Evolutionary conservation across 2,113 vertebrate species (phyloP).

Genomic region (Amblyornis subalaris): DNA sequence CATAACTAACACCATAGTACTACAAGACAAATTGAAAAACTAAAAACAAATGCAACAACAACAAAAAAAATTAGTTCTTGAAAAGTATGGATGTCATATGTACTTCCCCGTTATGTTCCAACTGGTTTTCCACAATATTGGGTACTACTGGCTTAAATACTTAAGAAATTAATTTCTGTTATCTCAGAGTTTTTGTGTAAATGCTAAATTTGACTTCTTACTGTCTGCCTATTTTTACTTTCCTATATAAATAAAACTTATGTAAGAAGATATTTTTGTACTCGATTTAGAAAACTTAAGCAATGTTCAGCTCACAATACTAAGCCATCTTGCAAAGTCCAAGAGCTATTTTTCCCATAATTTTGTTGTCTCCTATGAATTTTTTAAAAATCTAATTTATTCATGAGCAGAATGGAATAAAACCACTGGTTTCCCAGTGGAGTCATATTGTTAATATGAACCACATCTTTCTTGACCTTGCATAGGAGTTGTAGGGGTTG

Average conservation of each 20-base stretch:
- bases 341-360: neutral
- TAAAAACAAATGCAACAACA: neutral
- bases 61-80: neutral
- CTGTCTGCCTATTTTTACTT: neutral
- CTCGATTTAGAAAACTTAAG: slow-evolving; percentile 11
- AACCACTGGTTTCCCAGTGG: neutral
- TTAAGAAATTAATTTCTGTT: neutral
- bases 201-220: neutral
- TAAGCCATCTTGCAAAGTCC: neutral
- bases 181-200: neutral
- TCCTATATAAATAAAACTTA: slow-evolving; percentile 7
- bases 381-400: slow-evolving; percentile 37
- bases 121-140: neutral
- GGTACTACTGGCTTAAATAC: neutral
- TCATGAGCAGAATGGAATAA: slow-evolving; percentile 28
- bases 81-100: neutral
- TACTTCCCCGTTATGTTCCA: neutral
- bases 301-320: neutral
- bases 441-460: slow-evolving; percentile 10
- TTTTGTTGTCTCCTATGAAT: slow-evolving; percentile 25
- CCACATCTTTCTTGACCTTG: slow-evolving; percentile 30
- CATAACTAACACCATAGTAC: neutral
- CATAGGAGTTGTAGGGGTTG: neutral
- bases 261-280: slow-evolving; percentile 15
- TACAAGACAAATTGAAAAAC: neutral